phyloP scores from a whole-genome alignment of 2,888 invertebrate genomes.

The Nemoura dubitans region DNA sequence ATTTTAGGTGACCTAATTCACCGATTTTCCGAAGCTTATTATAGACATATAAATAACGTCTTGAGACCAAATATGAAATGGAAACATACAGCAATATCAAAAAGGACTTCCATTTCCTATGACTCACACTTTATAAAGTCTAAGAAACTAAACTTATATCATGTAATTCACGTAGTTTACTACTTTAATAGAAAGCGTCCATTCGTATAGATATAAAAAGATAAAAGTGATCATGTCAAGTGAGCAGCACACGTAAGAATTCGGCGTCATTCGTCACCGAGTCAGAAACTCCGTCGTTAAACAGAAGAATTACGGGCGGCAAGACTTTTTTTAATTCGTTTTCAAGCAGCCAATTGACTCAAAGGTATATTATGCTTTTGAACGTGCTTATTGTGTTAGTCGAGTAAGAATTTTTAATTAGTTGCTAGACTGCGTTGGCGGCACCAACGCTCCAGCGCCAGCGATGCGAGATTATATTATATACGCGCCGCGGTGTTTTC shows the following conservation, averaged over 20 bases:
- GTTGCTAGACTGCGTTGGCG: background rate
- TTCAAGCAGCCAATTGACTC: constrained; percentile 29
- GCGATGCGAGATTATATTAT: constrained; percentile 31
- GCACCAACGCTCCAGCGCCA: background rate
- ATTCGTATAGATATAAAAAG: background rate
- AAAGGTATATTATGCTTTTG: background rate
- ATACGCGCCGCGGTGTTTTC: constrained; percentile 31
- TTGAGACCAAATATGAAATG: background rate
- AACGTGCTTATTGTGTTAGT: constrained; percentile 25
- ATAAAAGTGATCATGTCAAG: background rate
- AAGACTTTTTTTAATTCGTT: background rate
- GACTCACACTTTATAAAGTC: background rate
- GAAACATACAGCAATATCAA: background rate
- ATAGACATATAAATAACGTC: background rate
- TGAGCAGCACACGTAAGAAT: background rate
- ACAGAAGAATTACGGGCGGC: background rate
- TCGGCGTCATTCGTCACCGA: background rate
- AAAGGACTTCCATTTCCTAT: background rate
- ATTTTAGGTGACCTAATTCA: background rate
- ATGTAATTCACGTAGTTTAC: background rate
- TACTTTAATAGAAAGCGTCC: background rate
- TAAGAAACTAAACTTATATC: background rate
- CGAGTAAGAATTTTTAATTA: constrained; percentile 41
- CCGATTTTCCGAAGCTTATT: background rate
- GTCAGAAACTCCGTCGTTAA: background rate